These are phyloP conservation scores for Brachyopa scutellaris DNA, from an alignment of 2,888 invertebrate species.

Conservation along the genomic window DNA sequence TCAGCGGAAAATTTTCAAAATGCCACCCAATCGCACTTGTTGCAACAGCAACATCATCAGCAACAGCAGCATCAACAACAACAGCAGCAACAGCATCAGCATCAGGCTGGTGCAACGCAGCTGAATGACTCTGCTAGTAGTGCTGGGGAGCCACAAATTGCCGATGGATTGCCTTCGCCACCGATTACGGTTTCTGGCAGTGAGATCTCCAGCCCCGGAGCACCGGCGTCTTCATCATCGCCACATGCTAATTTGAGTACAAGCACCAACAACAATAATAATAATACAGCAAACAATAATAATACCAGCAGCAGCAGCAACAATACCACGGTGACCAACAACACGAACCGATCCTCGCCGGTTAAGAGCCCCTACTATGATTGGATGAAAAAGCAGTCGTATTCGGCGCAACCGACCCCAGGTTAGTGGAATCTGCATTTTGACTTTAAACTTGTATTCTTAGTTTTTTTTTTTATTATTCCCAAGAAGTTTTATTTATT, in stretches of 20 bases:
- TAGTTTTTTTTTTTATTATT: background rate
- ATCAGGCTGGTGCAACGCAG: conserved; percentile 77
- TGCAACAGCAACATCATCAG: conserved; percentile 76
- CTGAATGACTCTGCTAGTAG: conserved; percentile 76
- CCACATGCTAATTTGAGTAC: conserved; percentile 83
- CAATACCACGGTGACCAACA: conserved; percentile 71
- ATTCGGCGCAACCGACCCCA: conserved; percentile 92
- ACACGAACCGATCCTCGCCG: conserved; percentile 85
- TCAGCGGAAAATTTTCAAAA: conserved; percentile 79
- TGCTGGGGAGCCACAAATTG: conserved; percentile 73
- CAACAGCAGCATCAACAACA: conserved; percentile 58
- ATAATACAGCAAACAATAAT: conserved; percentile 65
- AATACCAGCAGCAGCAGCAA: conserved; percentile 73
- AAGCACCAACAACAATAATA: conserved; percentile 84
- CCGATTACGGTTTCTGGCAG: conserved; percentile 84
- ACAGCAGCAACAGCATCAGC: conserved; percentile 73
- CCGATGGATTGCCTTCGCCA: conserved; percentile 83
- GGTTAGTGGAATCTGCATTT: conserved; percentile 83
- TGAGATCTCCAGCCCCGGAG: conserved; percentile 85
- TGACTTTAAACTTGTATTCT: background rate
- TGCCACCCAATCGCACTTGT: conserved; percentile 76
- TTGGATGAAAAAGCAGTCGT: conserved; percentile 96
- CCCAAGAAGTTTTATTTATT: background rate
- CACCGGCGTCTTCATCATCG: conserved; percentile 79
- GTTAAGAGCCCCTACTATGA: conserved; percentile 90